A percentile compares a stretch with the other conserved stretches of the same genome.
phyloP scores from a whole-genome alignment of 2,113 vertebrate genomes.

The Sander lucioperca region DNA sequence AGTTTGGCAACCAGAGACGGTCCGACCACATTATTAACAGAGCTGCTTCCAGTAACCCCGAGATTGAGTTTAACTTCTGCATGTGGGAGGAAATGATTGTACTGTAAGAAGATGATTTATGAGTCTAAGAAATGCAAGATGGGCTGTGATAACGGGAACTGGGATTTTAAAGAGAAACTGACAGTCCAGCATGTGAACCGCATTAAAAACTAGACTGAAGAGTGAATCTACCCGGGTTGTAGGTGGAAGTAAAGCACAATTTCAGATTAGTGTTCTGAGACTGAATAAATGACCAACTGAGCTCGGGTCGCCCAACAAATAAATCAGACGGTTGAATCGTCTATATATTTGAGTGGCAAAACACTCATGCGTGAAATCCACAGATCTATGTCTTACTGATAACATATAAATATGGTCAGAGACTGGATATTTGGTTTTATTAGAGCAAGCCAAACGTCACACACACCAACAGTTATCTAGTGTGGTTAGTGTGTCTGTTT shows the following conservation, averaged over 20 bases:
- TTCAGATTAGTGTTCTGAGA: background rate
- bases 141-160: conserved; percentile 5
- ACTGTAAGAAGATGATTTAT: conserved; percentile 29
- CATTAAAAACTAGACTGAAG: conserved; percentile 2
- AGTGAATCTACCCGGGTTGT: conserved; percentile 5
- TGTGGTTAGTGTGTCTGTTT: background rate
- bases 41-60: conserved; percentile 19
- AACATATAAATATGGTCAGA: background rate
- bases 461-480: background rate
- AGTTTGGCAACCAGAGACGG: conserved; percentile 35
- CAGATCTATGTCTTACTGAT: background rate
- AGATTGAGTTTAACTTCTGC: conserved; percentile 27
- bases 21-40: conserved; percentile 30
- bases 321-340: too few relatives aligned
- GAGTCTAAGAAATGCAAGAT: conserved; percentile 21
- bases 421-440: background rate
- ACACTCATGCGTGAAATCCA: background rate
- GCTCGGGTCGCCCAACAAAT: background rate
- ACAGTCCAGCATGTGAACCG: background rate
- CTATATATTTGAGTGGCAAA: background rate
- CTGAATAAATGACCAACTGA: background rate
- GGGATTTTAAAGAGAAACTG: conserved; percentile 3
- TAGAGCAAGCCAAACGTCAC: background rate
- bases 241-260: background rate
- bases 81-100: conserved; percentile 30